Percentiles rank a stretch among this genome's conserved stretches.
phyloP scores from a whole-genome alignment of 1,140 invertebrate species.

The Drosophila nikananu region DNA sequence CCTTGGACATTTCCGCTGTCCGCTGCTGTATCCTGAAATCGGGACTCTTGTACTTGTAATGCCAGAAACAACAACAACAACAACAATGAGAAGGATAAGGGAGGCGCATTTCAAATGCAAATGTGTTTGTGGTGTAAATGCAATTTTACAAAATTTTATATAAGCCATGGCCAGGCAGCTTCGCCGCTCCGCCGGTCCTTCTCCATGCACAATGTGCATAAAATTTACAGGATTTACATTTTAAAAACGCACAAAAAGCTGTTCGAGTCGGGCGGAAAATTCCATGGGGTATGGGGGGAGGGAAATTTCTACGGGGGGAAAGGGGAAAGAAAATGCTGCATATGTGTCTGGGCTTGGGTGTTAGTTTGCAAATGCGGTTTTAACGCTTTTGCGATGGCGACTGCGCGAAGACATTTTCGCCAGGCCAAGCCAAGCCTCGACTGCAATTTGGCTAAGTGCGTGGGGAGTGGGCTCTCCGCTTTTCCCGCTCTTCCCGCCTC shows the following conservation, averaged over 20 bases:
- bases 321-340: constrained; percentile 1
- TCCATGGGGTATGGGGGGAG: neutral
- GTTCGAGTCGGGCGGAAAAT: constrained; percentile 10
- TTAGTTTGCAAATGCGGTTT: constrained; percentile 79
- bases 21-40: constrained; percentile 49
- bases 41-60: constrained; percentile 68
- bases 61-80: constrained; percentile 26
- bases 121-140: constrained; percentile 84
- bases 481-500: constrained; percentile 3
- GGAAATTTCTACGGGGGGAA: neutral
- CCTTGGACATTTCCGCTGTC: constrained; percentile 38
- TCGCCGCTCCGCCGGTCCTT: neutral
- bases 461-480: constrained; percentile 31
- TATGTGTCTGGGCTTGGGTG: constrained; percentile 36
- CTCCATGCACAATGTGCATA: constrained; percentile 69
- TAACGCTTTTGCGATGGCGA: constrained; percentile 70
- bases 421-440: constrained; percentile 65
- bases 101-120: constrained; percentile 77
- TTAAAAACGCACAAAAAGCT: constrained; percentile 67
- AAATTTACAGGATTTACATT: constrained; percentile 82
- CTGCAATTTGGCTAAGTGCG: constrained; percentile 82
- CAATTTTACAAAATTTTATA: constrained; percentile 84
- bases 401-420: constrained; percentile 73
- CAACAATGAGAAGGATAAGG: constrained; percentile 18
- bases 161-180: constrained; percentile 51